Percentiles rank a stretch among this genome's conserved stretches.
phyloP scores from a whole-genome alignment of 1,140 invertebrate species.

The Matsumurasca onukii region DNA sequence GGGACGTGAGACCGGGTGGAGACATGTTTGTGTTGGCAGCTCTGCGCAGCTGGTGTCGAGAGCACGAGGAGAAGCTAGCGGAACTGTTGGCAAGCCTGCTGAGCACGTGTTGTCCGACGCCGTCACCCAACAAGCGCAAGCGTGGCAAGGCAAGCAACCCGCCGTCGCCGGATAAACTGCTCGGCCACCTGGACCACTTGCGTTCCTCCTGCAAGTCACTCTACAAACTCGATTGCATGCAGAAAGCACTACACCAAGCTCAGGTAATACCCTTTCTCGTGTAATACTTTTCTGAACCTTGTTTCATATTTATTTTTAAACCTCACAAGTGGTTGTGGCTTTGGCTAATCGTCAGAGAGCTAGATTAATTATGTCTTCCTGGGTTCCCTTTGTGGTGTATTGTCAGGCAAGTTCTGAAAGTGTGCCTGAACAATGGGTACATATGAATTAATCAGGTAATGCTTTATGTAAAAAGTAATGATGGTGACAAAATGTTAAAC shows the following conservation, averaged over 20 bases:
- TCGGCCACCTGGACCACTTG: conserved; percentile 90
- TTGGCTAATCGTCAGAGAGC: too few species aligned
- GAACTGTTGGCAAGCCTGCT: conserved; percentile 78
- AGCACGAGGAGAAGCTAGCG: conserved; percentile 85
- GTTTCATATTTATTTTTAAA: too few species aligned
- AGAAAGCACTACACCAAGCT: conserved; percentile 80
- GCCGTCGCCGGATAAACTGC: conserved; percentile 75
- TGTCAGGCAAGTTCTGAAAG: too few species aligned
- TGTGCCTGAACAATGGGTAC: too few species aligned
- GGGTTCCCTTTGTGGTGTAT: too few species aligned
- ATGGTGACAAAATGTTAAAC: too few species aligned
- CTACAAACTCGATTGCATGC: conserved; percentile 82
- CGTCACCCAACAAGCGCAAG: conserved; percentile 87
- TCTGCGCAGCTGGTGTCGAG: conserved; percentile 89
- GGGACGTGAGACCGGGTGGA: conserved; percentile 66
- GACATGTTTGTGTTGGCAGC: conserved; percentile 86
- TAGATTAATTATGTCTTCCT: too few species aligned
- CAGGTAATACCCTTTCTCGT: too few species aligned
- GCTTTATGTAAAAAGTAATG: too few species aligned
- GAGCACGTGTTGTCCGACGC: conserved; percentile 73
- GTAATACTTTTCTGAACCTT: too few species aligned
- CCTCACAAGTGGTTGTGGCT: too few species aligned
- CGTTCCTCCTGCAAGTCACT: conserved; percentile 69
- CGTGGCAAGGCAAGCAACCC: conserved; percentile 56
- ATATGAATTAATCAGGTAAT: too few species aligned